These are phyloP conservation scores for Tachuris rubrigastra DNA, from an alignment of 2,113 vertebrate genomes.

Conservation along the genomic window DNA sequence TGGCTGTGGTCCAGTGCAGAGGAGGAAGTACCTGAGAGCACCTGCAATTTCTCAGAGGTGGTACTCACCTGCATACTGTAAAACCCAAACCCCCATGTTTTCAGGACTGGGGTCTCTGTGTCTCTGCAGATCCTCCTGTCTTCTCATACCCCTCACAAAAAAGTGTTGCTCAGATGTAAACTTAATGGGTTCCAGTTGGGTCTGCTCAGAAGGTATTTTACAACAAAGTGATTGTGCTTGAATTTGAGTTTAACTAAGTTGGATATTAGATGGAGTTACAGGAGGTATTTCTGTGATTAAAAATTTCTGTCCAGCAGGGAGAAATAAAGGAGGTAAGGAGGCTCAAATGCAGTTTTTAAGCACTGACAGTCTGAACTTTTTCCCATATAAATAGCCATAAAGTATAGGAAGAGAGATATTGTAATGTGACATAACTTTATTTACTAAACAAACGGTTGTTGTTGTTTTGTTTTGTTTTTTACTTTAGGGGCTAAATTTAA, in stretches of 20 bases:
- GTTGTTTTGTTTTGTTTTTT: background rate
- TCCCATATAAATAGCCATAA: slow-evolving; percentile 22
- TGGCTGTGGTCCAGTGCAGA: background rate
- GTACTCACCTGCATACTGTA: rapidly evolving
- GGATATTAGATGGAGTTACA: background rate
- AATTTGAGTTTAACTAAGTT: background rate
- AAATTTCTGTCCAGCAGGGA: slow-evolving; percentile 25
- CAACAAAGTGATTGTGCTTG: background rate
- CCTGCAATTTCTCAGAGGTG: background rate
- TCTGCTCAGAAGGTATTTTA: background rate
- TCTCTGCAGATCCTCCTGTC: background rate
- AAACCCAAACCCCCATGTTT: rapidly evolving
- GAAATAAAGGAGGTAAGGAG: slow-evolving; percentile 29
- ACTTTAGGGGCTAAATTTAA: background rate
- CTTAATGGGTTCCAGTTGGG: background rate
- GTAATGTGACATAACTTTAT: slow-evolving; percentile 5
- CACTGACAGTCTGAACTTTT: background rate
- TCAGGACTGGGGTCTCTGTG: background rate
- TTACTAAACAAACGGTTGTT: background rate
- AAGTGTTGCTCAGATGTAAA: background rate
- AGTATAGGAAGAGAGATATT: background rate
- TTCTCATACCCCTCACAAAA: background rate
- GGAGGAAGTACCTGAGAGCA: background rate
- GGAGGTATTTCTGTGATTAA: slow-evolving; percentile 36
- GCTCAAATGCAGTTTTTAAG: slow-evolving; percentile 5